Conservation (phyloP, 2,888 invertebrate genomes). For the Magallana nippona region DNA sequence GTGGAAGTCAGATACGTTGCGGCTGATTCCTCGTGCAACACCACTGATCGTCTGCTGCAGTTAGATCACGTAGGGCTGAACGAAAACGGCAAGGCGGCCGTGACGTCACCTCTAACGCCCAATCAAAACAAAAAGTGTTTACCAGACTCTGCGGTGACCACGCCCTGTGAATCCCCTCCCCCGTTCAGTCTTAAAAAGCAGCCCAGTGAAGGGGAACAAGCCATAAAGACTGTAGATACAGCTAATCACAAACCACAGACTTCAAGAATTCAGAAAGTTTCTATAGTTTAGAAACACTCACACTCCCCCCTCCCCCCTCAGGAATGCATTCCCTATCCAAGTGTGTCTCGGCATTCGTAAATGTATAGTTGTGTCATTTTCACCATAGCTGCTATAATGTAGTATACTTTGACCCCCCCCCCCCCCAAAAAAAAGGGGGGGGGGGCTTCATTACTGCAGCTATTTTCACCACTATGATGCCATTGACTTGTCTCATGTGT, state of each 20-base stretch:
- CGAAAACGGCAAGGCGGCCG: constrained; percentile 34
- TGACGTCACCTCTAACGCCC: constrained; percentile 36
- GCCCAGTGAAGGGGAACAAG: not conserved
- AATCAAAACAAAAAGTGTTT: constrained; percentile 34
- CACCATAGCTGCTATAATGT: too few relatives aligned
- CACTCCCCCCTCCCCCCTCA: not conserved
- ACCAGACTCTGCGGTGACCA: constrained; percentile 32
- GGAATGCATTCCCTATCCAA: not conserved
- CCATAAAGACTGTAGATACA: constrained; percentile 41
- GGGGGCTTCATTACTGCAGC: too few relatives aligned
- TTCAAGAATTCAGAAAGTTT: constrained; percentile 70
- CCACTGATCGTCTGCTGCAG: constrained; percentile 73
- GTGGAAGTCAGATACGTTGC: constrained; percentile 76
- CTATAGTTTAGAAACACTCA: constrained; percentile 66
- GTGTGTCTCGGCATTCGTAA: too few relatives aligned
- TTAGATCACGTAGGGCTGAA: constrained; percentile 53
- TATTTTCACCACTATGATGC: too few relatives aligned
- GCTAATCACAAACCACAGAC: constrained; percentile 37
- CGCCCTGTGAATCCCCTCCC: constrained; percentile 52
- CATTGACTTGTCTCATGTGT: too few relatives aligned
- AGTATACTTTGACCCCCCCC: too few relatives aligned
- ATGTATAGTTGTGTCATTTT: too few relatives aligned
- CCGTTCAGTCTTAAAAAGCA: not conserved
- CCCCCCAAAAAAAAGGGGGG: too few relatives aligned
- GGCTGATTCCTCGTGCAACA: constrained; percentile 74